These are phyloP conservation scores for Champsocephalus esox DNA, from an alignment of 2,797 vertebrate species.

Conservation along the genomic window DNA sequence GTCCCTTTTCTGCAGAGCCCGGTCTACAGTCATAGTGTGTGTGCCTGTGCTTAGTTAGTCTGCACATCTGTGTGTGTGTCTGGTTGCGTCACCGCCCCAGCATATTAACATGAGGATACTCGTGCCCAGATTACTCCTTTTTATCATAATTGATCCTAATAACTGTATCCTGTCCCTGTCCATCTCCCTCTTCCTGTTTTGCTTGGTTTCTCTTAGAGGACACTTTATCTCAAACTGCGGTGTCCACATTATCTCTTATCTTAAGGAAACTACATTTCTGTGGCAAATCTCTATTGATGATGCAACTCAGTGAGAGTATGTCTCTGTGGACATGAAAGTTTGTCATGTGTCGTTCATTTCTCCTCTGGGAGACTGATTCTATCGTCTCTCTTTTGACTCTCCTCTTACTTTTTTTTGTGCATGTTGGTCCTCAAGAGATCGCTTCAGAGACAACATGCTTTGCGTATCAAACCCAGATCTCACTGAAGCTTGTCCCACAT, in stretches of 20 bases:
- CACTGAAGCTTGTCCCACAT: conserved; percentile 41
- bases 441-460: conserved; percentile 44
- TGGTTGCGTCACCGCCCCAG: conserved; percentile 6
- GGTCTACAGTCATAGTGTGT: conserved; percentile 49
- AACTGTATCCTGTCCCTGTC: conserved; percentile 80
- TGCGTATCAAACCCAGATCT: conserved; percentile 50
- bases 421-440: conserved; percentile 41
- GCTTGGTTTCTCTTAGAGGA: conserved; percentile 9
- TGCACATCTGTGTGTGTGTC: conserved; percentile 23
- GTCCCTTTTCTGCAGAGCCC: conserved; percentile 45
- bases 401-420: conserved; percentile 32
- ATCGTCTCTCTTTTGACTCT: conserved; percentile 30
- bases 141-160: conserved; percentile 26
- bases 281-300: conserved; percentile 10
- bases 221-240: neutral
- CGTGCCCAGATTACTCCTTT: conserved; percentile 6
- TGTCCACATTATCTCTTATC: neutral
- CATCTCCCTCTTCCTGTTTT: conserved; percentile 78
- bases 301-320: conserved; percentile 17
- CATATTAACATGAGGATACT: neutral
- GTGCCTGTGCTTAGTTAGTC: conserved; percentile 14
- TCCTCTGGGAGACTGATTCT: conserved; percentile 24
- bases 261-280: neutral
- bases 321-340: conserved; percentile 32
- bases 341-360: conserved; percentile 18